phyloP scores from a whole-genome alignment of 1,140 invertebrate species.

The Amphibalanus amphitrite region DNA sequence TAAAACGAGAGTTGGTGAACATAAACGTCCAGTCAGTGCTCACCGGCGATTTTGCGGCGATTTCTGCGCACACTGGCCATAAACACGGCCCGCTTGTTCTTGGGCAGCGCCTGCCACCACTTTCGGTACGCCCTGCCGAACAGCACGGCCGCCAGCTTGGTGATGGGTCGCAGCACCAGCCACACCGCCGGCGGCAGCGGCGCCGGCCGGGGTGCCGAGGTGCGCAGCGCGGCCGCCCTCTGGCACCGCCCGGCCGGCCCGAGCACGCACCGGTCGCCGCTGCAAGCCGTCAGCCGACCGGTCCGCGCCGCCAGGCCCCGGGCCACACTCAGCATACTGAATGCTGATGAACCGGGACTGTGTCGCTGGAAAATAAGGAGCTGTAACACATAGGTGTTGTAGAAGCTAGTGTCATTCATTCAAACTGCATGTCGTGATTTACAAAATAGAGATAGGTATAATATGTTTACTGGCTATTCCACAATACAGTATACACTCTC shows the following conservation, averaged over 20 bases:
- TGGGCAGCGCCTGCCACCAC: conserved; percentile 31
- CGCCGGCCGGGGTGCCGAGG: not conserved
- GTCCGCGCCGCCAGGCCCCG: not conserved
- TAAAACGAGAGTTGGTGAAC: too few species aligned
- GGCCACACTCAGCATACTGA: not conserved
- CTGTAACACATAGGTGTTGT: too few species aligned
- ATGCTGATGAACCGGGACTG: too few species aligned
- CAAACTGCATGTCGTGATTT: too few species aligned
- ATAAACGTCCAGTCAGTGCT: too few species aligned
- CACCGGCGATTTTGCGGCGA: conserved; percentile 19
- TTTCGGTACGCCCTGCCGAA: conserved; percentile 28
- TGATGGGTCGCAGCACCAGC: conserved; percentile 22
- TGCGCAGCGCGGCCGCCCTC: not conserved
- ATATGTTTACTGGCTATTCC: too few species aligned
- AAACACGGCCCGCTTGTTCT: conserved; percentile 22
- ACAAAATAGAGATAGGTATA: too few species aligned
- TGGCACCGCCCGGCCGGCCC: too few species aligned
- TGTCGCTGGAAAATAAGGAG: too few species aligned
- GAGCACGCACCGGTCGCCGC: not conserved
- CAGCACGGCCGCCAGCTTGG: conserved; percentile 24
- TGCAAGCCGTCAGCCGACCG: not conserved
- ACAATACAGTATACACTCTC: too few species aligned
- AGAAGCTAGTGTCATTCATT: too few species aligned
- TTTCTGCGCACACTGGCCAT: conserved; percentile 21
- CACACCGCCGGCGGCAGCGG: not conserved